Evolutionary conservation across 53 echinoderm and acorn worm species (phyloP), one percentile per base, ranked within the genome.

Genomic region (Holothuria scabra): DNA sequence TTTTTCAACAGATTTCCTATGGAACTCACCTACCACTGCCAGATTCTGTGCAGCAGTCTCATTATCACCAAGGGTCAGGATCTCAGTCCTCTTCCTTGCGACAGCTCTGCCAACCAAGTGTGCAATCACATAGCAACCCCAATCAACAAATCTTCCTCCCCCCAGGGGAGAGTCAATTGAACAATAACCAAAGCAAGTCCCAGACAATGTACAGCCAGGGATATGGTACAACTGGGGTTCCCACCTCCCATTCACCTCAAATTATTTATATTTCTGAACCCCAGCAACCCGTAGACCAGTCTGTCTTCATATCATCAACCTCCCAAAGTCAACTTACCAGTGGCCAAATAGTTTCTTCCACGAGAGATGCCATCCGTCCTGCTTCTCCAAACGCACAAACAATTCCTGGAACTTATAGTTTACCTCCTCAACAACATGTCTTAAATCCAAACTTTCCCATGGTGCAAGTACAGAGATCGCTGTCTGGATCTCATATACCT

Each of bases 11-110:
- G 78, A 56, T 78, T 13, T 21, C 85, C n/a, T 89, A 84, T 46
- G 84, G 84, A 66, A 46, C 84, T 26, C 84, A 56, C 32, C 26
- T 78, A 56, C 29, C 78, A 58, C 52, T 78, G 56, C 26, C 52
- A 32, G 78, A 78, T 6, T 44, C 86, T 4, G 86, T 88, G 16
- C 90, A 86, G 70, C 93, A 91, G 61, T 81, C 79, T 44, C 85
- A 81, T 28, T 79, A 67, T 41, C 91, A 88, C 23, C 72, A 72
- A 23, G 72, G 46, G 24, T 29, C 84, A 66, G 33, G 32, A 14
- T 19, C 66, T 26, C 92, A 84, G 35, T 19, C 82, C 46, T 65
- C 82, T 41, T 41, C 41, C 20, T 33, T 61, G 60, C 81, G 60
- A 61, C 61, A 61, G 61, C 81, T 81, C 81, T 61, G 63, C 81